phyloP scores from a whole-genome alignment of 1,140 invertebrate genomes.

The Aphaenogaster ashmeadi region DNA sequence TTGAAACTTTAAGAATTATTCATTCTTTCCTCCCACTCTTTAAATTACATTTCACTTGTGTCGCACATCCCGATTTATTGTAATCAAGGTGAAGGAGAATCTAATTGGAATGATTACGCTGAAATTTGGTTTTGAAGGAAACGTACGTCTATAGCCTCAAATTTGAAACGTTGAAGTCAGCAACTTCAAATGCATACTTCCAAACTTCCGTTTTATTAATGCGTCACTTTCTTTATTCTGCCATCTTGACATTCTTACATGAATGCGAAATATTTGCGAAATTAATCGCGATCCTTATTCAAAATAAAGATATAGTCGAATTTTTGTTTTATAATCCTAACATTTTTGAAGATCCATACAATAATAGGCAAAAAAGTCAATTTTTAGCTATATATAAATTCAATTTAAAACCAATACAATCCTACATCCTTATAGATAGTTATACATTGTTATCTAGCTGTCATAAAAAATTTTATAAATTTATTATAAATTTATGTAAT shows the following conservation, averaged over 20 bases:
- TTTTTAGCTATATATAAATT: neutral
- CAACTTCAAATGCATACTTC: neutral
- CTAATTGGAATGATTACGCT: neutral
- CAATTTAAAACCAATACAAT: neutral
- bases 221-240: neutral
- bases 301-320: neutral
- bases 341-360: neutral
- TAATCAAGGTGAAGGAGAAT: neutral
- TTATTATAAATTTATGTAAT: too few relatives aligned
- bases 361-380: neutral
- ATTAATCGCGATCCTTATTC: neutral
- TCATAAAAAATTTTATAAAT: neutral
- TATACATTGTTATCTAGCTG: neutral
- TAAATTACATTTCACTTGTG: neutral
- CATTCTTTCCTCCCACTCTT: neutral
- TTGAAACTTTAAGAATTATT: conserved; percentile 6
- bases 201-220: conserved; percentile 22
- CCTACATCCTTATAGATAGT: neutral
- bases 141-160: conserved; percentile 39
- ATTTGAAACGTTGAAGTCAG: conserved; percentile 30
- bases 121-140: conserved; percentile 30
- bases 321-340: neutral
- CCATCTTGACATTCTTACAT: neutral
- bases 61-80: neutral
- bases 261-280: neutral